Conservation (phyloP, 1,140 invertebrate genomes). For the Drosophila miranda region DNA sequence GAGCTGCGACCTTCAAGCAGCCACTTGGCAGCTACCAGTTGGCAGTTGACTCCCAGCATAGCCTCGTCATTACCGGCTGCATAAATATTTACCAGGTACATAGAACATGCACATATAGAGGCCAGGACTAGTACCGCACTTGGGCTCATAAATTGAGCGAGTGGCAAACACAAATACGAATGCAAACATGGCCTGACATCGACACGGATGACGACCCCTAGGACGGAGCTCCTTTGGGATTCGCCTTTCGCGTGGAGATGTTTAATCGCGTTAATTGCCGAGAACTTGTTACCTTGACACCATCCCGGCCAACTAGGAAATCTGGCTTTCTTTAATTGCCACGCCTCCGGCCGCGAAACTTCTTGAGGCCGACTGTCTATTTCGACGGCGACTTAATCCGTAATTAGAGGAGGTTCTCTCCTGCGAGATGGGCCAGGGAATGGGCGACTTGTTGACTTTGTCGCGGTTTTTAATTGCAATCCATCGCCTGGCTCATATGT, state of each 20-base stretch:
- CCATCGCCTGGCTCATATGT: conserved; percentile 8
- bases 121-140: conserved; percentile 13
- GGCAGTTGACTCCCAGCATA: conserved; percentile 36
- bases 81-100: conserved; percentile 77
- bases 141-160: conserved; percentile 58
- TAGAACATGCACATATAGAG: conserved; percentile 33
- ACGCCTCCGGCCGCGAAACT: conserved; percentile 29
- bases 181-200: conserved; percentile 44
- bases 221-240: conserved; percentile 45
- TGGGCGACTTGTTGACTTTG: conserved; percentile 52
- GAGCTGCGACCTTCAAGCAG: conserved; percentile 46
- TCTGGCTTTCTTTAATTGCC: conserved; percentile 63
- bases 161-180: conserved; percentile 49
- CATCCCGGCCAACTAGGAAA: conserved; percentile 34
- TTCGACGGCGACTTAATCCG: conserved; percentile 38
- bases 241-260: conserved; percentile 33
- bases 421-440: too few species aligned
- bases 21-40: conserved; percentile 46
- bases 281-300: conserved; percentile 69
- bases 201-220: conserved; percentile 25
- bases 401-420: conserved; percentile 45
- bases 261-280: conserved; percentile 78
- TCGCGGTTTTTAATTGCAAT: conserved; percentile 63
- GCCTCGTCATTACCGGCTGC: conserved; percentile 67
- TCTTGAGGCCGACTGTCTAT: conserved; percentile 53